phyloP scores from a whole-genome alignment of 2,797 vertebrate genomes.

The Euthynnus affinis region DNA sequence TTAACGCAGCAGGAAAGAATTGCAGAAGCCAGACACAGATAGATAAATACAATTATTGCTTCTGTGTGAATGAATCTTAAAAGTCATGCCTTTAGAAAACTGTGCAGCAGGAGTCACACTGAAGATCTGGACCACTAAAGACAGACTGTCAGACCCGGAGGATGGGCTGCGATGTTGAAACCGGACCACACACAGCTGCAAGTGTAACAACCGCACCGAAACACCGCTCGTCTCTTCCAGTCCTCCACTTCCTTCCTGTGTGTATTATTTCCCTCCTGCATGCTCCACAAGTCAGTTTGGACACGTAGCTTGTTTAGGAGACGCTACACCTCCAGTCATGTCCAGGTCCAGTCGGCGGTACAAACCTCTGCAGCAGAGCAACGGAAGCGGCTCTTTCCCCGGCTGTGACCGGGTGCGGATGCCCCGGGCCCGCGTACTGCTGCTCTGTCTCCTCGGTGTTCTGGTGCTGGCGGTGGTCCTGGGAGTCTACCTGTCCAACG shows the following conservation, averaged over 20 bases:
- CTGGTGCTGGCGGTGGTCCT: slow-evolving; percentile 81
- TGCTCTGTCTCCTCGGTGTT: slow-evolving; percentile 80
- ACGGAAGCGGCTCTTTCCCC: slow-evolving; percentile 51
- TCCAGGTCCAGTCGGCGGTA: slow-evolving; percentile 78
- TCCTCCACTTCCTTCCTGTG: slow-evolving; percentile 56
- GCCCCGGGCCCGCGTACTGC: slow-evolving; percentile 75
- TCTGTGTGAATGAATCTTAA: not conserved
- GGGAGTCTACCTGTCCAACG: slow-evolving; percentile 81
- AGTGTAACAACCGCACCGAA: slow-evolving; percentile 7
- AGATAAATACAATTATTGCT: not conserved
- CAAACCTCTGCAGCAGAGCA: slow-evolving; percentile 74
- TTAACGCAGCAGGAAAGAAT: not conserved
- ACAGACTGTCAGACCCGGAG: accelerated
- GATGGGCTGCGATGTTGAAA: slow-evolving; percentile 1
- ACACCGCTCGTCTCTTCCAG: not conserved
- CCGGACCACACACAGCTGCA: not conserved
- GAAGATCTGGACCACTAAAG: not conserved
- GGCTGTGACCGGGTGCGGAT: slow-evolving; percentile 71
- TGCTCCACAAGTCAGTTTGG: slow-evolving; percentile 3
- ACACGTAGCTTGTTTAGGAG: slow-evolving; percentile 72
- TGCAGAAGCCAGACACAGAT: not conserved
- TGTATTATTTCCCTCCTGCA: slow-evolving; percentile 34
- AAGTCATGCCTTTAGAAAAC: not conserved
- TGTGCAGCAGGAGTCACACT: not conserved
- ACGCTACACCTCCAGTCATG: slow-evolving; percentile 64